Evolutionary conservation across 1,140 invertebrate genomes (phyloP).

Genomic region (Pissodes strobi): DNA sequence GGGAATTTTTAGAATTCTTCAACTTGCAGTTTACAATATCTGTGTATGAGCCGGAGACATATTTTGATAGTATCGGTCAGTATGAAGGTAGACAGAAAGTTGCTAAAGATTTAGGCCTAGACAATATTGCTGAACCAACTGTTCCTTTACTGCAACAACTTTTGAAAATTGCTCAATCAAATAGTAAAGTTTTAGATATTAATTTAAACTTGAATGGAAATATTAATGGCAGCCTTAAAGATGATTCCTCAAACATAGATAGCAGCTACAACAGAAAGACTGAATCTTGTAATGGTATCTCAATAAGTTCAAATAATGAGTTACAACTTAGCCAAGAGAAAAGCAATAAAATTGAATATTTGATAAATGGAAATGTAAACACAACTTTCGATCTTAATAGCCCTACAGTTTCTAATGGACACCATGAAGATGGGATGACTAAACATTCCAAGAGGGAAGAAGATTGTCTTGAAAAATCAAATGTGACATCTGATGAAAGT

Average conservation of each 20-base stretch:
- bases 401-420: not conserved
- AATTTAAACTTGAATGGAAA: slow-evolving; percentile 39
- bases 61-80: slow-evolving; percentile 61
- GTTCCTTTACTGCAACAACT: slow-evolving; percentile 48
- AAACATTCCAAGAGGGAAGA: too few relatives aligned
- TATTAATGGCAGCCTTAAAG: slow-evolving; percentile 19
- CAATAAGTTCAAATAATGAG: not conserved
- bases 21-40: slow-evolving; percentile 69
- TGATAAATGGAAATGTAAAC: not conserved
- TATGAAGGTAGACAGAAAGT: slow-evolving; percentile 62
- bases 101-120: slow-evolving; percentile 61
- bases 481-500: too few relatives aligned
- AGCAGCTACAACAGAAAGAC: slow-evolving; percentile 27
- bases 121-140: slow-evolving; percentile 39
- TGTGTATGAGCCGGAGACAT: slow-evolving; percentile 73
- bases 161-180: slow-evolving; percentile 43
- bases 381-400: slow-evolving; percentile 12
- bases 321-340: not conserved
- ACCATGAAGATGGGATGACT: not conserved
- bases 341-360: too few relatives aligned
- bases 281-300: slow-evolving; percentile 6
- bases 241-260: slow-evolving; percentile 21
- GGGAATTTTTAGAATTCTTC: slow-evolving; percentile 75
- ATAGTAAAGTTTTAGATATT: slow-evolving; percentile 38
- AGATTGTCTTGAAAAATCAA: too few relatives aligned